Evolutionary conservation across 2,888 invertebrate genomes (phyloP), one percentile per base, ranked within the genome.

Genomic region (Thera britannica): DNA sequence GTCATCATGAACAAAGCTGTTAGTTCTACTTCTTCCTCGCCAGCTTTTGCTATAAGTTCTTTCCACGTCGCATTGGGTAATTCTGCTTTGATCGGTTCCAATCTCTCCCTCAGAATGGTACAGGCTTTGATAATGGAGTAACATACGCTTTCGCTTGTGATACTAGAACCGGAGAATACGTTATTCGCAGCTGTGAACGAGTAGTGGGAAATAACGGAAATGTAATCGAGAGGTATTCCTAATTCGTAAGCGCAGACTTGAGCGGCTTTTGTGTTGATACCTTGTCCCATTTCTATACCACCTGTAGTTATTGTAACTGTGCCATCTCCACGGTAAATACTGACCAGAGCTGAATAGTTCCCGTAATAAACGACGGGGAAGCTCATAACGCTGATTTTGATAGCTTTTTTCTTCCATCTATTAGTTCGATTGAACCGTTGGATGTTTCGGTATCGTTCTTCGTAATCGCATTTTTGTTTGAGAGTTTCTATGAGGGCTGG

Each of bases 261-360:
- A 2, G 96, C 95, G 0, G 94, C 96, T 94, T 97, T 97, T 0
- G 97, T 97, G 73, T 97, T 96, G 49, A 97, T 93, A 0, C 97
- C 97, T 92, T 97, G 97, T 0, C 97, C 97, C 90, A 96, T 95
- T 87, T 96, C 96, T 58, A 96, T 90, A 0, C 96, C 96, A 4
- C 96, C 96, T 65, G 96, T 96, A 0, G 95, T 90, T 0, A 97
- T 89, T 0, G 96, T 94, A 0, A 97, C 96, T 1, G 95, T 95
- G 0, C 96, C 96, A 83, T 97, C 96, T 0, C 94, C 93, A 68
- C 95, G 95, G 78, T 95, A 97, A 71, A 97, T 94, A 0, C 95
- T 94, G 0, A 97, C 95, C 70, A 95, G 83, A 0, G 95, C 95
- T 52, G 95, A 91, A 75, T 93, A 96, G 58, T 94, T 94, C 0